A percentile compares a stretch with the other conserved stretches of the same genome.
These are phyloP conservation scores for Brachymystax lenok DNA, from an alignment of 2,797 vertebrate genomes.

Conservation along the genomic window DNA sequence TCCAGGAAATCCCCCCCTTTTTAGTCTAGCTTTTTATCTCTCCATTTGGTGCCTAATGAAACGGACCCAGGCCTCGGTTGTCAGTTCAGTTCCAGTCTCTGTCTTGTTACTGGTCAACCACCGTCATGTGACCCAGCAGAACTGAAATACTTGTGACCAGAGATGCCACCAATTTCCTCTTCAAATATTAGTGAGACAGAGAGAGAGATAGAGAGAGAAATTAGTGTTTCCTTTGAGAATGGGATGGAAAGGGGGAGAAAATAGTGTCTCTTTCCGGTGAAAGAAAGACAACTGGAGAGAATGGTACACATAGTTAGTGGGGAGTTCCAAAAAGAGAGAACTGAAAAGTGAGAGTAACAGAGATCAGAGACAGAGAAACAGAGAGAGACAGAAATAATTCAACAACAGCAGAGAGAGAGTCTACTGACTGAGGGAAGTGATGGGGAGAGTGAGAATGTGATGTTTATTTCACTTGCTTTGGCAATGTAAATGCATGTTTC, in stretches of 20 bases:
- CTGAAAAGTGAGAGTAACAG: background rate
- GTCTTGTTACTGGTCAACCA: background rate
- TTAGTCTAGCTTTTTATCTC: background rate
- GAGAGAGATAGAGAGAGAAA: background rate
- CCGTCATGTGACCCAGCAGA: conserved; percentile 1
- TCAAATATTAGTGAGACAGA: background rate
- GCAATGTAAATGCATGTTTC: too few species aligned
- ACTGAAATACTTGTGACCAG: background rate
- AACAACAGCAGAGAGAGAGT: too few species aligned
- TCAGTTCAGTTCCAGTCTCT: background rate
- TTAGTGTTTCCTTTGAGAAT: background rate
- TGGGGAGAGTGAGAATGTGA: too few species aligned
- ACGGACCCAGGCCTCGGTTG: background rate
- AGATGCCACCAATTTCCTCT: background rate
- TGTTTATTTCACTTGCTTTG: too few species aligned
- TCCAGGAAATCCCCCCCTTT: background rate
- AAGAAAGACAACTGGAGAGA: background rate
- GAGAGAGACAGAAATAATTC: background rate
- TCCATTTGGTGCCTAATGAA: background rate
- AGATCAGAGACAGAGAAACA: background rate
- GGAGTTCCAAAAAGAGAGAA: conserved; percentile 27
- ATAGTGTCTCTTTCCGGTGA: background rate
- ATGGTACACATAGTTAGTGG: background rate
- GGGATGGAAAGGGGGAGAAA: background rate
- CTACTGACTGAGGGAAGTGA: too few species aligned